Evolutionary conservation across 2,113 vertebrate species (phyloP), one percentile per base, ranked within the genome.

Genomic region (Oncorhynchus kisutch): DNA sequence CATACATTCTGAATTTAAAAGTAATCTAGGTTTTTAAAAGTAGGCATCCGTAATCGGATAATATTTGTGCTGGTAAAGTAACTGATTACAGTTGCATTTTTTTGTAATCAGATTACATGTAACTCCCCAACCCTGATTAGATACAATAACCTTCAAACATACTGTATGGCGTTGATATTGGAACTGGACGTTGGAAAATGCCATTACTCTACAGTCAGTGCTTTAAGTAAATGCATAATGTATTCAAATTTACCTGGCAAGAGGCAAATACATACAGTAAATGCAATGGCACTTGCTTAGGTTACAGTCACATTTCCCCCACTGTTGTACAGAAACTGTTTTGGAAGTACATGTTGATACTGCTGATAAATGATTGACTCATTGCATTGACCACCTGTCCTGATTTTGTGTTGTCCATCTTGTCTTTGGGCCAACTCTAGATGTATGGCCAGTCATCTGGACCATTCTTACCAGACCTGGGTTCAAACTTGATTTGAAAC

Each of bases 321-420:
- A 83, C 31, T 81, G 76, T 88, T 94, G 91, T 93, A 91, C 88
- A 92, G 86, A 89, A 71, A 70, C 74, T 86, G 88, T 88, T 85
- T 77, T 54, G 51, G 75, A 79, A 77, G 82, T 84, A 81, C 82
- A 70, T 70, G 75, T 78, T 54, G 74, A 79, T 70, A 87, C 82
- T 81, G 81, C 86, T 72, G 83, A 88, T 87, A 77, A 77, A 77
- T 82, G 86, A 84, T 83, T 72, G 75, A 65, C 11, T 39, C 62
- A 67, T 85, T 80, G 81, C 65, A 78, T 64, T 74, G 76, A 78
- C 84, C 85, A 83, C 70, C 71, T 81, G 65, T 83, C 71, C 70
- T 78, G 60, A 73, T 78, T 88, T 71, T 77, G 78, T 69, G 76
- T 74, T 20, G 49, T 59, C 60, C 65, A 57, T 67, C 49, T 78